Conservation (phyloP, 2,113 vertebrate species). For the Prolemur simus region DNA sequence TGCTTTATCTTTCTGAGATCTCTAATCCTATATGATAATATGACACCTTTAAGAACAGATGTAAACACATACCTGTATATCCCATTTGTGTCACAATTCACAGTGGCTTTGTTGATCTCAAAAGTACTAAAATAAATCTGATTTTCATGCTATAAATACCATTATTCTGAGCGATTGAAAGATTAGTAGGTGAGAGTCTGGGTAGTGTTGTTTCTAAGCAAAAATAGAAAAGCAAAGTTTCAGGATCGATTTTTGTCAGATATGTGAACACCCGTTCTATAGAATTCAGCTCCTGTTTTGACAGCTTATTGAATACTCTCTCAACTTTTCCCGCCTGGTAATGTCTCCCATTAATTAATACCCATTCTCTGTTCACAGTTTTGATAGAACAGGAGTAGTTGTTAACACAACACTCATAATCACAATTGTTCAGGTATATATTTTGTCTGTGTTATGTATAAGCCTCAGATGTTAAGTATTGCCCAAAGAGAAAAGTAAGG, state of each 20-base stretch:
- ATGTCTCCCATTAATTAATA: slow-evolving; percentile 80
- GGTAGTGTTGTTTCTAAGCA: slow-evolving; percentile 68
- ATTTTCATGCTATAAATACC: slow-evolving; percentile 68
- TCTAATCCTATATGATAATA: slow-evolving; percentile 40
- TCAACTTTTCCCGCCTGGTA: slow-evolving; percentile 71
- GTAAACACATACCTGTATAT: slow-evolving; percentile 19
- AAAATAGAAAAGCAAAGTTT: slow-evolving; percentile 75
- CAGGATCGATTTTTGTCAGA: slow-evolving; percentile 79
- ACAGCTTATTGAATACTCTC: slow-evolving; percentile 76
- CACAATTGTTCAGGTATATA: slow-evolving; percentile 70
- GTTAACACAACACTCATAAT: slow-evolving; percentile 74
- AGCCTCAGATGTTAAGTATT: slow-evolving; percentile 34
- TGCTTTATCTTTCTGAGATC: neutral
- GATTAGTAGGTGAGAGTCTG: slow-evolving; percentile 73
- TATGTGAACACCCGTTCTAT: slow-evolving; percentile 75
- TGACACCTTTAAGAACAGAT: neutral
- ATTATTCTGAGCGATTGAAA: slow-evolving; percentile 64
- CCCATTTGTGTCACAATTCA: slow-evolving; percentile 24
- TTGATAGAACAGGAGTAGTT: slow-evolving; percentile 72
- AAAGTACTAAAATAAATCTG: slow-evolving; percentile 66
- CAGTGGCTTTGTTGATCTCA: slow-evolving; percentile 69
- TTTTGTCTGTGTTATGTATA: slow-evolving; percentile 64
- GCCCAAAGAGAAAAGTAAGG: slow-evolving; percentile 43
- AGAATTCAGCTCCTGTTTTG: slow-evolving; percentile 78
- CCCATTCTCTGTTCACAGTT: slow-evolving; percentile 72